phyloP scores from a whole-genome alignment of 2,888 invertebrate genomes.

The Pseudanteris insignis region DNA sequence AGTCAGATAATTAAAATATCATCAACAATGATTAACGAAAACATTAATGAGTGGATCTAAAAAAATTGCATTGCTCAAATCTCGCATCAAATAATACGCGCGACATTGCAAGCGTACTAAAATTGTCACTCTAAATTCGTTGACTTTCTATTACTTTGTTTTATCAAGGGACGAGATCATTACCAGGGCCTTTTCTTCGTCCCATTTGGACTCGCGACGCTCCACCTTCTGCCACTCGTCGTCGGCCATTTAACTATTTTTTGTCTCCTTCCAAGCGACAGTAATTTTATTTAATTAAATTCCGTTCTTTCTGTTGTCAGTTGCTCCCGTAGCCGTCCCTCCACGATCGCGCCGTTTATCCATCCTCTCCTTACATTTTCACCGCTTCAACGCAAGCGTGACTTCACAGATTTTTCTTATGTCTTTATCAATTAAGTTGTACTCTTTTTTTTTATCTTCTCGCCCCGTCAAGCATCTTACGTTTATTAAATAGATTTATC shows the following conservation, averaged over 20 bases:
- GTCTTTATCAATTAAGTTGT: too few species aligned
- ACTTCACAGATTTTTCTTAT: slow-evolving; percentile 25
- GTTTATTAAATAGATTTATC: too few species aligned
- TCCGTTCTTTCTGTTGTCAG: slow-evolving; percentile 62
- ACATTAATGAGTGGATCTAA: too few species aligned
- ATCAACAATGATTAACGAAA: too few species aligned
- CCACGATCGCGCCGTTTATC: slow-evolving; percentile 18
- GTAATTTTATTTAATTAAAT: slow-evolving; percentile 67
- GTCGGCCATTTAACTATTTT: slow-evolving; percentile 49
- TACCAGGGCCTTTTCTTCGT: slow-evolving; percentile 48
- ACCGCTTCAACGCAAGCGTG: slow-evolving; percentile 9
- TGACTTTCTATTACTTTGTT: slow-evolving; percentile 63
- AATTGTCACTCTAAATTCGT: slow-evolving; percentile 52
- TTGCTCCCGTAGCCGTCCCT: slow-evolving; percentile 12
- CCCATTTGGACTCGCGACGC: slow-evolving; percentile 49
- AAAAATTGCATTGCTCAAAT: neutral
- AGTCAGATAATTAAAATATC: too few species aligned
- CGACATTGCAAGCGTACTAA: neutral
- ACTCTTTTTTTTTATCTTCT: too few species aligned
- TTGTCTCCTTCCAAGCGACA: slow-evolving; percentile 53
- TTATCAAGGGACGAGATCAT: slow-evolving; percentile 64
- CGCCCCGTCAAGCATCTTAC: too few species aligned
- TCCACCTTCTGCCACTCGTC: slow-evolving; percentile 49
- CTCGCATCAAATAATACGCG: too few species aligned
- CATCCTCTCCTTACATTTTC: slow-evolving; percentile 9